phyloP scores from a whole-genome alignment of 2,113 vertebrate genomes.

The Toxotes jaculatrix region DNA sequence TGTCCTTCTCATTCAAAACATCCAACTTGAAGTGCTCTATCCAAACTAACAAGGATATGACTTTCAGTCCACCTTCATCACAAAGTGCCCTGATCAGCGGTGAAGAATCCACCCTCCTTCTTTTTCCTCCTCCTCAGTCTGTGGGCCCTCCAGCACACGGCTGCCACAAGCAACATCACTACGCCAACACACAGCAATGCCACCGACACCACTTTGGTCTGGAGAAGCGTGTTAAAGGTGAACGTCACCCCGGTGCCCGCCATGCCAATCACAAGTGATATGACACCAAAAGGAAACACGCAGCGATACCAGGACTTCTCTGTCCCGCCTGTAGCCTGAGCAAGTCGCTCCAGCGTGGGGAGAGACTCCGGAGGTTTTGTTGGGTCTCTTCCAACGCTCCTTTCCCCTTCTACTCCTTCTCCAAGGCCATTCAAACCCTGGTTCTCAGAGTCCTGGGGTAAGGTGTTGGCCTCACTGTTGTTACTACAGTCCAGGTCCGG shows the following conservation, averaged over 20 bases:
- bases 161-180: slow-evolving; percentile 86
- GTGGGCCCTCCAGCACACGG: slow-evolving; percentile 89
- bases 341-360: slow-evolving; percentile 85
- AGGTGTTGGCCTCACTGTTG: slow-evolving; percentile 74
- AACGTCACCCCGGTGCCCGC: slow-evolving; percentile 92
- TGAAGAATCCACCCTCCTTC: slow-evolving; percentile 83
- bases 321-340: slow-evolving; percentile 89
- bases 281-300: slow-evolving; percentile 87
- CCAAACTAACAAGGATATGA: neutral
- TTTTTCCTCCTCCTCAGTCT: slow-evolving; percentile 80
- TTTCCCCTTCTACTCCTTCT: slow-evolving; percentile 58
- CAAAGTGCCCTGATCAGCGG: slow-evolving; percentile 86
- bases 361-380: slow-evolving; percentile 80
- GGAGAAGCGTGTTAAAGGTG: slow-evolving; percentile 87
- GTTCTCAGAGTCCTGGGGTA: slow-evolving; percentile 81
- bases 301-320: slow-evolving; percentile 92
- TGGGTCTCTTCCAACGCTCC: slow-evolving; percentile 56
- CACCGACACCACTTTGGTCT: slow-evolving; percentile 90
- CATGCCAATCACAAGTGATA: slow-evolving; percentile 87
- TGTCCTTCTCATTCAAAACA: slow-evolving; percentile 4
- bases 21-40: slow-evolving; percentile 32
- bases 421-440: slow-evolving; percentile 73
- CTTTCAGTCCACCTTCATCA: slow-evolving; percentile 70
- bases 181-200: slow-evolving; percentile 85
- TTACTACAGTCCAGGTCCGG: slow-evolving; percentile 76